These are phyloP conservation scores for Furcifer pardalis DNA, from an alignment of 2,797 vertebrate species.

Conservation along the genomic window DNA sequence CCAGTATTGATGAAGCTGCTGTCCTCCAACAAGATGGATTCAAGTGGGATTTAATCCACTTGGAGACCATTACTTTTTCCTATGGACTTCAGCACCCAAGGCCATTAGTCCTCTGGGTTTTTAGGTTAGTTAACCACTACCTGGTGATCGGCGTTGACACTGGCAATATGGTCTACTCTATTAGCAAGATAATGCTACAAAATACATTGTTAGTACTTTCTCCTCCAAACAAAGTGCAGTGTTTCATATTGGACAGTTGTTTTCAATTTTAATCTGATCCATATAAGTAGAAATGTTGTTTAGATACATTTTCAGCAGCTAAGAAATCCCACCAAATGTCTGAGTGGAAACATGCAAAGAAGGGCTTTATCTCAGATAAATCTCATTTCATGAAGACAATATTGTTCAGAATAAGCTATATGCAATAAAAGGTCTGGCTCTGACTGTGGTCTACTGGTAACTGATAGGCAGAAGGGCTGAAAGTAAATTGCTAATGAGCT, in stretches of 20 bases:
- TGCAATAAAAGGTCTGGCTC: conserved; percentile 63
- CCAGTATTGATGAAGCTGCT: too few relatives aligned
- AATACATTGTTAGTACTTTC: conserved; percentile 51
- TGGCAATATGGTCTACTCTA: too few relatives aligned
- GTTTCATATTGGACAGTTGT: conserved; percentile 54
- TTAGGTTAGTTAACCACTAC: too few relatives aligned
- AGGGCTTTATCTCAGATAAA: conserved; percentile 65
- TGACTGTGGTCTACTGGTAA: conserved; percentile 85
- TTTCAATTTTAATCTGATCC: conserved; percentile 50
- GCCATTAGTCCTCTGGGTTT: too few relatives aligned
- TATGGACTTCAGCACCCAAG: too few relatives aligned
- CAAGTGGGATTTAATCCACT: too few relatives aligned
- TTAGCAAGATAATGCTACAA: conserved; percentile 21
- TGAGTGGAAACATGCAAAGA: conserved; percentile 37
- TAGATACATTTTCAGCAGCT: conserved; percentile 54
- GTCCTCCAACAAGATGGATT: too few relatives aligned
- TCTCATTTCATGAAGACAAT: conserved; percentile 66
- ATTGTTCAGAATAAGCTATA: conserved; percentile 70
- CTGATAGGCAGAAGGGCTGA: conserved; percentile 81
- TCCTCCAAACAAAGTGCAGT: conserved; percentile 47
- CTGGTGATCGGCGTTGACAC: too few relatives aligned
- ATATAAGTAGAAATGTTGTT: conserved; percentile 40
- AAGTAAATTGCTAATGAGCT: conserved; percentile 90
- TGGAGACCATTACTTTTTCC: too few relatives aligned
- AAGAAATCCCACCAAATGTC: conserved; percentile 49